Evolutionary conservation across 1,140 invertebrate genomes (phyloP).

Genomic region (Panulirus ornatus): DNA sequence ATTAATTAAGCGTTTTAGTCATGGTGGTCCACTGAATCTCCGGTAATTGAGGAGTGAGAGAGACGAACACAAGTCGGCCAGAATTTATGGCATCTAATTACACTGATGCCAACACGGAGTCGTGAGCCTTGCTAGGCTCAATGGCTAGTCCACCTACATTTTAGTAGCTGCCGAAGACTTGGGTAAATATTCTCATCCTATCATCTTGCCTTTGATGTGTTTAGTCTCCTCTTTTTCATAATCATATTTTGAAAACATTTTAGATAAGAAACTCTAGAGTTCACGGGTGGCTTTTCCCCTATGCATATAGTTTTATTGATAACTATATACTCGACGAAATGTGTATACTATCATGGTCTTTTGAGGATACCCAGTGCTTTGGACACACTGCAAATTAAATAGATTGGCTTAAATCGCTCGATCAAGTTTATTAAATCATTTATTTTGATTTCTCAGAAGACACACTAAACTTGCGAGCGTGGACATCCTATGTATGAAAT

Average conservation of each 20-base stretch:
- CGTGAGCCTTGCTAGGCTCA: constrained; percentile 34
- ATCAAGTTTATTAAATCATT: too few species aligned
- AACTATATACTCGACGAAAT: too few species aligned
- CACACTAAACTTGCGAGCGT: too few species aligned
- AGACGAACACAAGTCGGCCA: constrained; percentile 17
- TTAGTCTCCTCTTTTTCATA: background rate
- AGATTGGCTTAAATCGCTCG: too few species aligned
- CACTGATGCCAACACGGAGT: constrained; percentile 24
- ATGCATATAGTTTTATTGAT: background rate
- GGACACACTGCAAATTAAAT: too few species aligned
- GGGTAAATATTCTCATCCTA: constrained; percentile 2
- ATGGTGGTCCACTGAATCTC: constrained; percentile 68
- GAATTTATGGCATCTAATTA: constrained; percentile 64
- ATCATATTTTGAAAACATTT: background rate
- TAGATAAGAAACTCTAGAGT: too few species aligned
- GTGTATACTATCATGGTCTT: too few species aligned
- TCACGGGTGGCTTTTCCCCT: background rate
- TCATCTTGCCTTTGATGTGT: background rate
- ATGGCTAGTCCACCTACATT: background rate
- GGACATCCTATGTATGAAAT: too few species aligned
- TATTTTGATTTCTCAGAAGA: too few species aligned
- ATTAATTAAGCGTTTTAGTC: constrained; percentile 70
- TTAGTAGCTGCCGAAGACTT: constrained; percentile 30
- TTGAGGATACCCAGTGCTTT: too few species aligned
- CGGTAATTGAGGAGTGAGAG: constrained; percentile 43